Conservation (phyloP, 2,113 vertebrate genomes). For the Pangasianodon hypophthalmus region DNA sequence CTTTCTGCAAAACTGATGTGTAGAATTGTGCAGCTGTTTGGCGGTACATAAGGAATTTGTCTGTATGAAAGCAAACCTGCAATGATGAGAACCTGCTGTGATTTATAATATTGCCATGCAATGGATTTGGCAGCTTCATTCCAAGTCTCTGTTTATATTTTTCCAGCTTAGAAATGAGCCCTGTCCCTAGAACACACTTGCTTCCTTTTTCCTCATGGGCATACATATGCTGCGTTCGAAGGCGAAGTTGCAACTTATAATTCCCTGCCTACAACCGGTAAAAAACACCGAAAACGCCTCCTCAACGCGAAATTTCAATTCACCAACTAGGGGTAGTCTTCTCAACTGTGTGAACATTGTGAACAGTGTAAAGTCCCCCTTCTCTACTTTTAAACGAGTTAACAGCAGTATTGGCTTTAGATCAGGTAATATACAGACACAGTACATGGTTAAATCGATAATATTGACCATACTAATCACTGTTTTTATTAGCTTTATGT, state of each 20-base stretch:
- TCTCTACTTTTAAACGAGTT: neutral
- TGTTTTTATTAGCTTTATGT: neutral
- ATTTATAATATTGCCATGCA: neutral
- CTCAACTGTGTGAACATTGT: neutral
- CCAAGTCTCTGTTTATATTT: neutral
- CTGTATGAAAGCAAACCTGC: neutral
- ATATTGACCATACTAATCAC: neutral
- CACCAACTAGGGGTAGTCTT: neutral
- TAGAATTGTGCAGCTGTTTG: neutral
- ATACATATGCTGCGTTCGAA: neutral
- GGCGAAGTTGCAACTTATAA: neutral
- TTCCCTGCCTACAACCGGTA: neutral
- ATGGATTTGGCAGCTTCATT: neutral
- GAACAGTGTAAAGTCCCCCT: neutral
- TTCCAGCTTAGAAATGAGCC: neutral
- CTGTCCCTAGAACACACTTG: neutral
- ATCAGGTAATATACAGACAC: neutral
- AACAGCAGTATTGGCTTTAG: neutral
- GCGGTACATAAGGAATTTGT: neutral
- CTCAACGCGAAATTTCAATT: neutral
- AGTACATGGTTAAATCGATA: neutral
- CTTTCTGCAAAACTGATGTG: too few species aligned
- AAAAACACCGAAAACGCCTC: neutral
- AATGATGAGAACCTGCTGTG: neutral
- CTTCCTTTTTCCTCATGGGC: neutral